Evolutionary conservation across 2,888 invertebrate species (phyloP), one percentile per base, ranked within the genome.

Genomic region (Leptinotarsa haldemani): DNA sequence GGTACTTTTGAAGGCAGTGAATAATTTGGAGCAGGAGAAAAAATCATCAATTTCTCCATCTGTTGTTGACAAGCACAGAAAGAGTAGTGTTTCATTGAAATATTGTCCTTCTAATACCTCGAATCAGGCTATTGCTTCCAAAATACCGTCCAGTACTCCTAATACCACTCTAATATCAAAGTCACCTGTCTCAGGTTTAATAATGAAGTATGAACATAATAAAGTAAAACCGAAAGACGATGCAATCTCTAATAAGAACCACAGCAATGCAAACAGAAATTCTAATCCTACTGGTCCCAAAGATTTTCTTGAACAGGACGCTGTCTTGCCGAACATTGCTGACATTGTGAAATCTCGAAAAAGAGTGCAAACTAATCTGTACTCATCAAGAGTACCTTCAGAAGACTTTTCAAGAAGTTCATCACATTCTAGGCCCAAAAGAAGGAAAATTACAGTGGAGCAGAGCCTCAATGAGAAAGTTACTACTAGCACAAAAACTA

Each of bases 321-420:
- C 61, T 61, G 25, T 61, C 15, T 30, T 61, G 16, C 61, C 5
- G 30, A 61, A 40, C 30, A 61, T 61, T 16, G 25, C 61, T 15
- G 61, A 61, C 16, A 18, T 5, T 30, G 61, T 61, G 61, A 61
- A 61, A 61, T 61, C 61, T 30, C 61, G 61, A 25, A 61, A 61
- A 40, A 61, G 61, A n/a, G n/a, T 16, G 30, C 9, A 30, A 30
- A 40, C 61, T 15, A 61, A 40, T 56, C 22, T 56, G 61, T 61
- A 61, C 56, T 22, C 56, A 13, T 22, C 22, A 56, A 56, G 22
- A 56, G 20, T 22, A 13, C 22, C 15, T 40, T 20, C 30, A n/a
- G 30, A 61, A 40, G 61, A 61, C 40, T 13, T 20, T 25, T 20
- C 18, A 16, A 22, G 20, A 56, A 30, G 25, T 61, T 61, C 5